Base-by-base conservation (phyloP, 2,797 vertebrate species). In the Momotus momota region DNA sequence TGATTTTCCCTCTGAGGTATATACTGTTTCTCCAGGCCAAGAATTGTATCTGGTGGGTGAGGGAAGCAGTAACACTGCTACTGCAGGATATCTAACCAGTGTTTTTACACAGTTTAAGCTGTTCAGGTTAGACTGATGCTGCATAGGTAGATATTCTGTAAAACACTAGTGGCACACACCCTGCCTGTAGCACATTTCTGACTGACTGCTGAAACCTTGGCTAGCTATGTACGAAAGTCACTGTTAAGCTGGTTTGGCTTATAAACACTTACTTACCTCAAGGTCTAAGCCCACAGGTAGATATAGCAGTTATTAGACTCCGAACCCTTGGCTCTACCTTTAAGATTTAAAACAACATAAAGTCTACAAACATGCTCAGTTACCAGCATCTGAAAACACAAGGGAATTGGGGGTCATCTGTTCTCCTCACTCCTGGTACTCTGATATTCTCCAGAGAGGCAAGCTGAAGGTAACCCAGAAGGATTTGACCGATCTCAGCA, bases 351-450 rank as follows among this genome's bases (percentile, higher is more conserved):
- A 20, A 52, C 12, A 5, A 10, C 0, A 12, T 6, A 7, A 14
- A 23, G 33, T 3, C 33, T 17, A 73, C 19, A 48, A 15, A 43
- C 9, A 46, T 35, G 22, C 33, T 29, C 31, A 46, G 26, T 27
- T 31, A 49, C 12, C 26, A 21, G 20, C 9, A 5, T 12, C 45
- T 64, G 72, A 60, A 74, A 78, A 54, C 45, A 45, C 1, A 2
- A 64, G 14, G 26, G 12, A 82, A 77, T 14, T 6, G 0, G 23
- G 26, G 22, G 35, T 22, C n/a, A 77, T 12, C 11, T 20, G 8
- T 46, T 72, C 33, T 31, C 17, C 9, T 7, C 2, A 2, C 3
- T 1, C 3, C 38, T 1, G 0, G 12, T 8, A 40, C 41, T 67
- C 25, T 12, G 25, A 23, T 12, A 41, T 77, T 38, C 57, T 64